Conservation (phyloP, 1,140 invertebrate species). For the Calosoma granatense region DNA sequence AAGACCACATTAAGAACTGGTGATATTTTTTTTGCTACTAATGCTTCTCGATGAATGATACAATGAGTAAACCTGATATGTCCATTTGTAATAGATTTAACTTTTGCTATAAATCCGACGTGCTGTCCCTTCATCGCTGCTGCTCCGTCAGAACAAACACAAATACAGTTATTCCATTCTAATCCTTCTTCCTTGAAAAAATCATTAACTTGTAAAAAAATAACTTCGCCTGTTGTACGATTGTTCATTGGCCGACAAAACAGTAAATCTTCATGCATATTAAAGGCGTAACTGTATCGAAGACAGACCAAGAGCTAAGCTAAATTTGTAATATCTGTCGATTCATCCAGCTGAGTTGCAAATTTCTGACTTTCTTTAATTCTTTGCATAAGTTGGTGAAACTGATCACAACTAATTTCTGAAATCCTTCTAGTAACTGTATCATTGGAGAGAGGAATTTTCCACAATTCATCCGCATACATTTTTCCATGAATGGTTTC, state of each 20-base stretch:
- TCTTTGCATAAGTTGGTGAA: neutral
- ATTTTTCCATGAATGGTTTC: slow-evolving; percentile 7
- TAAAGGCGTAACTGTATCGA: no score
- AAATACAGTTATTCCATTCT: neutral
- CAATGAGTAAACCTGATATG: no score
- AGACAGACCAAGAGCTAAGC: no score
- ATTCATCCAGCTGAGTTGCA: neutral
- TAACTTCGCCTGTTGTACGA: no score
- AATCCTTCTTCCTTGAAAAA: no score
- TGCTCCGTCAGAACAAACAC: neutral
- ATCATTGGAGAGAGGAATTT: neutral
- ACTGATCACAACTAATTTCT: slow-evolving; percentile 2
- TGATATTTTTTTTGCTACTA: no score
- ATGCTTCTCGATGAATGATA: no score
- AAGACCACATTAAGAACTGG: neutral
- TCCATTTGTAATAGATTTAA: no score
- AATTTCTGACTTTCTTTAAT: neutral
- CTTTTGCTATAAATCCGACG: no score
- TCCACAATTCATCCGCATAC: neutral
- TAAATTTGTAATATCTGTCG: neutral
- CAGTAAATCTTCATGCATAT: no score
- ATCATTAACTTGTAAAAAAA: no score
- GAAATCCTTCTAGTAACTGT: neutral
- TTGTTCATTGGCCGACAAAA: no score
- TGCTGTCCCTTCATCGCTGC: neutral